A percentile compares a stretch with the other conserved stretches of the same genome.
These are phyloP conservation scores for Rutpela maculata DNA, from an alignment of 2,888 invertebrate species.

Conservation along the genomic window DNA sequence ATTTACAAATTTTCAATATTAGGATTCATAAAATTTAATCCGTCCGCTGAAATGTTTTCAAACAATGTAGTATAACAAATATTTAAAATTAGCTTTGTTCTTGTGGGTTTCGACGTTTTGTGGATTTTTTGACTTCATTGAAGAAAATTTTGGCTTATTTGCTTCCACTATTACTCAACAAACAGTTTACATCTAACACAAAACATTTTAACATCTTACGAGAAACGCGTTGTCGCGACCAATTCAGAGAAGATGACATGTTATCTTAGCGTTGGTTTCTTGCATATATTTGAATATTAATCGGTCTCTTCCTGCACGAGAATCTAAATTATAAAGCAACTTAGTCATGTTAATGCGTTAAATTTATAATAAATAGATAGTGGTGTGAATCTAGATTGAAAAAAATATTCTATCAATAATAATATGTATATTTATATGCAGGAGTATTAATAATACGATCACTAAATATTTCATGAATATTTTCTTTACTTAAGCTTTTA, in stretches of 20 bases:
- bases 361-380: conserved; percentile 43
- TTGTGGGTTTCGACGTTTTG: too few relatives aligned
- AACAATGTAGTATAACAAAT: too few relatives aligned
- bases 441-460: conserved; percentile 29
- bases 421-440: conserved; percentile 26
- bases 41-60: too few relatives aligned
- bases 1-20: too few relatives aligned
- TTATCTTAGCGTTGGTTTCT: conserved; percentile 31
- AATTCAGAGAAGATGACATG: conserved; percentile 43
- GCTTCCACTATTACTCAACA: conserved; percentile 55
- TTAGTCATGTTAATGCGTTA: conserved; percentile 42
- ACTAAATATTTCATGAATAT: conserved; percentile 33
- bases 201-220: conserved; percentile 45
- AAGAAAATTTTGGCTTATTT: too few relatives aligned
- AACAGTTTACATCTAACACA: conserved; percentile 41
- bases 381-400: conserved; percentile 35
- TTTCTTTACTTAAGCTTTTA: conserved; percentile 26
- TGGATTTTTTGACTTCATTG: too few relatives aligned
- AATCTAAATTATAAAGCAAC: conserved; percentile 20
- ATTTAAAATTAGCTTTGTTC: too few relatives aligned
- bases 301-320: conserved; percentile 34
- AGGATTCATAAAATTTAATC: too few relatives aligned
- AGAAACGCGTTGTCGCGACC: conserved; percentile 29
- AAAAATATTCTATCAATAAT: conserved; percentile 33
- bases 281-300: conserved; percentile 46